Evolutionary conservation across 1,140 invertebrate genomes (phyloP).

Genomic region (Lysiphlebus fabarum): DNA sequence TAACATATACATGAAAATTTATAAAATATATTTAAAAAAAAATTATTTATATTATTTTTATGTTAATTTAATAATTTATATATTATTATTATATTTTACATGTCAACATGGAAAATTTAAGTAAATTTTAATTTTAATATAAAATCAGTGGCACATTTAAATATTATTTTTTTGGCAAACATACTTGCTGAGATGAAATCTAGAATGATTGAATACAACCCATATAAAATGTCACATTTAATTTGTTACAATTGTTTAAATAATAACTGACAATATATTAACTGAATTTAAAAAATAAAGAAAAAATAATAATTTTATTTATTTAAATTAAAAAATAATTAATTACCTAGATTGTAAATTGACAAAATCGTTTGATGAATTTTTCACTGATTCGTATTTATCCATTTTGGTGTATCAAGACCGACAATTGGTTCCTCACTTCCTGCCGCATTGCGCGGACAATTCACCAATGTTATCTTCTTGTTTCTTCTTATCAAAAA

Average conservation of each 20-base stretch:
- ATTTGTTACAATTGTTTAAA: not conserved
- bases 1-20: no score
- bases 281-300: not conserved
- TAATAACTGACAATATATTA: no score
- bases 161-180: no score
- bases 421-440: conserved; percentile 4
- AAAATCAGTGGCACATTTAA: no score
- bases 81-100: no score
- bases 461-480: not conserved
- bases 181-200: no score
- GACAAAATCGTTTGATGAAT: not conserved
- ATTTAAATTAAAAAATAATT: not conserved
- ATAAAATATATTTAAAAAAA: no score
- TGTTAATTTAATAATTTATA: no score
- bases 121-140: no score
- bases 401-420: not conserved
- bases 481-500: not conserved
- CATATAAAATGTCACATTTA: not conserved
- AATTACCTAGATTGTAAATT: conserved; percentile 6
- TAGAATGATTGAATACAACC: no score
- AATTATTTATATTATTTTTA: no score
- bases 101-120: no score
- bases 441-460: conserved; percentile 8
- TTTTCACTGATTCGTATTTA: not conserved
- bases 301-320: not conserved